Evolutionary conservation across 2,888 invertebrate genomes (phyloP).

Genomic region (Rhagium mordax): DNA sequence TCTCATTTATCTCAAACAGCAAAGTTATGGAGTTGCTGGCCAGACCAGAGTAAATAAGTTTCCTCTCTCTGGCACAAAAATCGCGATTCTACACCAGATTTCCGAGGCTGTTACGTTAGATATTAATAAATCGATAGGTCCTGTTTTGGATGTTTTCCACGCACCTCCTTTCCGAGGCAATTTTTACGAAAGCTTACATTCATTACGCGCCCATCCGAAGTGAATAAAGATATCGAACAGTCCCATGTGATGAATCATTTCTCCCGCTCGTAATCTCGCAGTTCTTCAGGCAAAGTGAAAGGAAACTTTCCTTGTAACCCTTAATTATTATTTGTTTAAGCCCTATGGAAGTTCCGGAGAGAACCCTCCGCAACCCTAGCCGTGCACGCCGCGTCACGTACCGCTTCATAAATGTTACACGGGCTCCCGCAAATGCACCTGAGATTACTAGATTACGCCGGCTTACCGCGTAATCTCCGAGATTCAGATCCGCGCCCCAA

Average conservation of each 20-base stretch:
- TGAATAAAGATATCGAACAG: not conserved
- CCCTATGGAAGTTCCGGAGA: slow-evolving; percentile 3
- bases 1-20: no score
- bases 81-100: no score
- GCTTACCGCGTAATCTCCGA: not conserved
- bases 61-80: no score
- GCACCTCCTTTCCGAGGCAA: not conserved
- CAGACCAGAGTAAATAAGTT: no score
- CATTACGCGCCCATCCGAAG: not conserved
- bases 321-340: slow-evolving; percentile 19
- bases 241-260: not conserved
- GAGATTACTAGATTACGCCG: slow-evolving; percentile 21
- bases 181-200: not conserved
- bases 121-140: not conserved
- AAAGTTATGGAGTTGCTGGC: no score
- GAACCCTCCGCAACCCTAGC: slow-evolving; percentile 3
- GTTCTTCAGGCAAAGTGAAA: not conserved
- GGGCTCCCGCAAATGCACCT: slow-evolving; percentile 8
- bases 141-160: not conserved
- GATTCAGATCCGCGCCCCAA: not conserved
- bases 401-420: slow-evolving; percentile 25
- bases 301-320: not conserved
- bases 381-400: slow-evolving; percentile 14
- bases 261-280: not conserved
- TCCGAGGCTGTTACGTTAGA: no score